Percentiles rank a stretch among this genome's conserved stretches.
These are phyloP conservation scores for Sisyra nigra DNA, from an alignment of 2,888 invertebrate genomes.

Conservation along the genomic window DNA sequence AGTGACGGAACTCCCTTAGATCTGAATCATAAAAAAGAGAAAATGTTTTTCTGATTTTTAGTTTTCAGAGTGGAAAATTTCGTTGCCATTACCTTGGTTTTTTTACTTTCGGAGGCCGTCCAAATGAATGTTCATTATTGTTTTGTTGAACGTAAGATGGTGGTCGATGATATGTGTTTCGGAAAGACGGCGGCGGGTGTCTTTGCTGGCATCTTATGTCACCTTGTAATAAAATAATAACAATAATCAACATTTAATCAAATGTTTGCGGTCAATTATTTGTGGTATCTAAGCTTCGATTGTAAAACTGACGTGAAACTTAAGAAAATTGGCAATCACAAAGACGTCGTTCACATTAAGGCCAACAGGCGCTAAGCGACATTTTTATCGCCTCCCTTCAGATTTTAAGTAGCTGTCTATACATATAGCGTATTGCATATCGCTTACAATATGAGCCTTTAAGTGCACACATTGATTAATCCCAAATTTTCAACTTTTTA, in stretches of 20 bases:
- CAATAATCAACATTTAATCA: neutral
- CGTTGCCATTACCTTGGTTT: constrained; percentile 23
- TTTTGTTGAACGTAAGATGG: constrained; percentile 1
- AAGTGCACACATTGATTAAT: too few relatives aligned
- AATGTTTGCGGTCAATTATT: too few relatives aligned
- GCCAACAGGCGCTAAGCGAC: too few relatives aligned
- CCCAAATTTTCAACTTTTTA: too few relatives aligned
- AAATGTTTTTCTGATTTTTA: constrained; percentile 1
- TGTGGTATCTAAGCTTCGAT: too few relatives aligned
- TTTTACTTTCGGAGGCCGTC: constrained; percentile 16
- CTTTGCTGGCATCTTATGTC: constrained; percentile 8
- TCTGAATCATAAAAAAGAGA: constrained; percentile 18
- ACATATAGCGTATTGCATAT: too few relatives aligned
- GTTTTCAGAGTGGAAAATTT: neutral
- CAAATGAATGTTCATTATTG: constrained; percentile 4
- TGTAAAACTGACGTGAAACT: too few relatives aligned
- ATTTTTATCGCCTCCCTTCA: too few relatives aligned
- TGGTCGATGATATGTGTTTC: constrained; percentile 6
- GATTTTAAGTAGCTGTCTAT: too few relatives aligned
- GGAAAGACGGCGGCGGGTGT: constrained; percentile 5
- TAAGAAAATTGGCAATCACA: too few relatives aligned
- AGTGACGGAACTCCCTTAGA: constrained; percentile 19
- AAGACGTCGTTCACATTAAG: too few relatives aligned
- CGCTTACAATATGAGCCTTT: too few relatives aligned
- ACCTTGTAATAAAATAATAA: neutral